These are phyloP conservation scores for Podarcis siculus DNA, from an alignment of 2,797 vertebrate species.

Conservation along the genomic window DNA sequence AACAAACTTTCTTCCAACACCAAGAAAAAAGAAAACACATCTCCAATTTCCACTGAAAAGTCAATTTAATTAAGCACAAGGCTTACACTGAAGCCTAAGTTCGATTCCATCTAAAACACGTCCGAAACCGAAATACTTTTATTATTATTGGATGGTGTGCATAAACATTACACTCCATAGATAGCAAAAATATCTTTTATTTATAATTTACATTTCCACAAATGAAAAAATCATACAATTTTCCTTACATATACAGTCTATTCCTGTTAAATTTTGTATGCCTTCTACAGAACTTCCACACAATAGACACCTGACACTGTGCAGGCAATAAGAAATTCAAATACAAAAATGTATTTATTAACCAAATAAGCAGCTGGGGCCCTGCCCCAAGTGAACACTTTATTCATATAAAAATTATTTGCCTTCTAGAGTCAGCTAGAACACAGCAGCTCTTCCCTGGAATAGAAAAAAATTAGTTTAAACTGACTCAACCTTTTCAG, in stretches of 20 bases:
- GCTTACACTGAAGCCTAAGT: slow-evolving; percentile 51
- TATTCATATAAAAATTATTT: slow-evolving; percentile 86
- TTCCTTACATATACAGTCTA: slow-evolving; percentile 86
- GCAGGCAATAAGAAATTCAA: slow-evolving; percentile 89
- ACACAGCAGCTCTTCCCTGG: slow-evolving; percentile 75
- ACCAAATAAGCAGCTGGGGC: slow-evolving; percentile 82
- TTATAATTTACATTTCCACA: slow-evolving; percentile 96
- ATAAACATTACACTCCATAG: slow-evolving; percentile 92
- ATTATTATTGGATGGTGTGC: slow-evolving; percentile 81
- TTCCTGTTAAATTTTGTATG: slow-evolving; percentile 82
- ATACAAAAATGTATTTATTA: slow-evolving; percentile 99
- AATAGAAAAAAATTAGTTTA: slow-evolving; percentile 75
- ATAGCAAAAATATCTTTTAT: slow-evolving; percentile 99
- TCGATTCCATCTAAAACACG: slow-evolving; percentile 69
- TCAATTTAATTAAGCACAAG: slow-evolving; percentile 69
- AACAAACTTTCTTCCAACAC: slow-evolving; percentile 57
- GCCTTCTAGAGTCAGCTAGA: slow-evolving; percentile 75
- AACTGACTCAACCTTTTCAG: slow-evolving; percentile 80
- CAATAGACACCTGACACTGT: slow-evolving; percentile 88
- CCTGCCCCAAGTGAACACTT: slow-evolving; percentile 83
- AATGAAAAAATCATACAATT: slow-evolving; percentile 86
- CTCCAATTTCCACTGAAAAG: slow-evolving; percentile 55
- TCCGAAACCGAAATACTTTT: slow-evolving; percentile 79
- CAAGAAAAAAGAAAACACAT: slow-evolving; percentile 52
- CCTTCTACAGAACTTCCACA: slow-evolving; percentile 85